These are phyloP conservation scores for Acrocyrtus sp. DNA, from an alignment of 2,888 invertebrate species.

Conservation along the genomic window DNA sequence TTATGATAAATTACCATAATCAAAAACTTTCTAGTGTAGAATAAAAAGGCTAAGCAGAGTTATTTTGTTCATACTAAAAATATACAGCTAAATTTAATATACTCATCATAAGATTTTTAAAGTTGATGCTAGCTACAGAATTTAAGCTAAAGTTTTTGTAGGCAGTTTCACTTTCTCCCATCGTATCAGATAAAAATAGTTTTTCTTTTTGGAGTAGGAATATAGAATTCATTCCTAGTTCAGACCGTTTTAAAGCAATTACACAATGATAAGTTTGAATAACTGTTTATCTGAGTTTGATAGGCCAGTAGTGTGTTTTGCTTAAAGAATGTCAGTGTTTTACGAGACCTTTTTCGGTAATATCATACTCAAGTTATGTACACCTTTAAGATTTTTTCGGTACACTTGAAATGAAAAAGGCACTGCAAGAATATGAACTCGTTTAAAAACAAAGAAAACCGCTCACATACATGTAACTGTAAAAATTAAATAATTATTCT, in stretches of 20 bases:
- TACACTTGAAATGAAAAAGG: too few species aligned
- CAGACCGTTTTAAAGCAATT: too few species aligned
- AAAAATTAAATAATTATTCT: slow-evolving; percentile 23
- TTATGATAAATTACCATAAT: too few species aligned
- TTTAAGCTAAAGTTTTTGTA: too few species aligned
- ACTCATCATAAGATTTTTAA: slow-evolving; percentile 1
- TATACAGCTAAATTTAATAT: too few species aligned
- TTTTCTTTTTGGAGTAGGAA: not conserved
- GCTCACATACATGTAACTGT: slow-evolving; percentile 39
- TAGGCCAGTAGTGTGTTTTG: not conserved
- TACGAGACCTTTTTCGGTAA: slow-evolving; percentile 48
- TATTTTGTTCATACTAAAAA: not conserved
- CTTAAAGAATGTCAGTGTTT: slow-evolving; percentile 25
- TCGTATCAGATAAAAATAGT: not conserved
- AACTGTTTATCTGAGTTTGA: not conserved
- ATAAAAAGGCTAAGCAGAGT: too few species aligned
- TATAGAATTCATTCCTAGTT: too few species aligned
- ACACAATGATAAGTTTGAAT: too few species aligned
- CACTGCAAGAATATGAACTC: too few species aligned
- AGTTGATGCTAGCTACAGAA: not conserved
- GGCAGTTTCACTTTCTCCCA: too few species aligned
- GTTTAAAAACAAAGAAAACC: slow-evolving; percentile 20
- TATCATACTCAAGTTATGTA: slow-evolving; percentile 16
- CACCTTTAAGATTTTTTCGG: too few species aligned
- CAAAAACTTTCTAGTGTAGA: not conserved